A percentile compares a stretch with the other conserved stretches of the same genome.
These are phyloP conservation scores for Acrocephalus scirpaceus DNA, from an alignment of 2,797 vertebrate species.

Conservation along the genomic window DNA sequence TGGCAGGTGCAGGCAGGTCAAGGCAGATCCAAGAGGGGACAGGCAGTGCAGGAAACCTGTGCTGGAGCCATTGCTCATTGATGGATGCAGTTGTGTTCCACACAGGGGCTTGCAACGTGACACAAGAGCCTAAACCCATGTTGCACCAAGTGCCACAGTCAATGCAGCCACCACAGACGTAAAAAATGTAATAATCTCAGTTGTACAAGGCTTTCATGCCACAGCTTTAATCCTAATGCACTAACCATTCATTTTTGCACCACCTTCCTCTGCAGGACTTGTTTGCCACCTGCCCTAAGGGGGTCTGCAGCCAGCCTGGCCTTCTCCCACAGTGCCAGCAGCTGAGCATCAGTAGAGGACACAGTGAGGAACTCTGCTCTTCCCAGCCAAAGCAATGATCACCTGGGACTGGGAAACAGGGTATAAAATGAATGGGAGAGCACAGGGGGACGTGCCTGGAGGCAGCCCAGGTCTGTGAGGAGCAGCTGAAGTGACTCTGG, in stretches of 20 bases:
- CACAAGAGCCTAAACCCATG: accelerated
- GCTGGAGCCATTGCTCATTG: background rate
- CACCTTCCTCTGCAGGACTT: background rate
- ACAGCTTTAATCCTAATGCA: background rate
- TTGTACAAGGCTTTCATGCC: background rate
- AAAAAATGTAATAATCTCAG: background rate
- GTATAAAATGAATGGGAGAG: background rate
- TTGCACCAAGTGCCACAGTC: background rate
- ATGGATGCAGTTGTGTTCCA: accelerated
- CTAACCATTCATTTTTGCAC: background rate
- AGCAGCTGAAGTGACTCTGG: background rate
- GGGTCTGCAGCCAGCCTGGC: background rate
- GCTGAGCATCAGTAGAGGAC: background rate
- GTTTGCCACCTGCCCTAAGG: background rate
- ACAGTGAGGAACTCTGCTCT: accelerated
- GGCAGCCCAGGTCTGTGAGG: background rate
- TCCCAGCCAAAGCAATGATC: background rate
- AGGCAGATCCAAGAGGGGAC: background rate
- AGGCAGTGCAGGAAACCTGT: accelerated
- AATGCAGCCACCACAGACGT: background rate
- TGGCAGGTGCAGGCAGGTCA: accelerated
- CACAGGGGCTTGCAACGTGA: background rate
- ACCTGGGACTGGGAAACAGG: background rate
- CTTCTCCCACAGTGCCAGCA: background rate
- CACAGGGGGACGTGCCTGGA: background rate